Conservation (phyloP, 2,113 vertebrate species). For the Chloropsis cyanopogon region DNA sequence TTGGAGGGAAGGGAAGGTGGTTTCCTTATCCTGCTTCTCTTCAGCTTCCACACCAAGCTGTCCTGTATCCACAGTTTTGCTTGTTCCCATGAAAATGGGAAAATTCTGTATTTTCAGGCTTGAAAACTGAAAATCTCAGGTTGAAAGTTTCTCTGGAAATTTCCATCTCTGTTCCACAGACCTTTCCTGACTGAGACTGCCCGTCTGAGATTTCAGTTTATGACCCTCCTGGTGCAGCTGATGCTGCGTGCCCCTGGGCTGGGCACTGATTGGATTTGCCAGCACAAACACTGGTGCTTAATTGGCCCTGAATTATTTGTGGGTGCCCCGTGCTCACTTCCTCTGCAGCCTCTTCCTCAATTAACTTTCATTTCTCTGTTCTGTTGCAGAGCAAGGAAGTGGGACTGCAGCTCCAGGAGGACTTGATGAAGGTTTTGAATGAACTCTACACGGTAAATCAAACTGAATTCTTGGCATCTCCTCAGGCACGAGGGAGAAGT, state of each 20-base stretch:
- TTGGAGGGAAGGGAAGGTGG: neutral
- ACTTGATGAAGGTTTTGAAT: conserved; percentile 96
- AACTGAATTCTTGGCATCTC: neutral
- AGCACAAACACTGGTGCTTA: neutral
- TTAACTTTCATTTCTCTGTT: conserved; percentile 69
- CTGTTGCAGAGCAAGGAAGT: conserved; percentile 93
- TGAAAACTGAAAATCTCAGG: neutral
- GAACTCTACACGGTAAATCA: conserved; percentile 93
- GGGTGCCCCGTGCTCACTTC: neutral
- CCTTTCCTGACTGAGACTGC: neutral
- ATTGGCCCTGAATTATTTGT: neutral
- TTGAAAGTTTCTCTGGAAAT: neutral
- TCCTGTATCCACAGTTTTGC: neutral
- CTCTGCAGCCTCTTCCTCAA: neutral
- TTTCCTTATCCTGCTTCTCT: neutral
- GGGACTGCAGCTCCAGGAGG: conserved; percentile 93
- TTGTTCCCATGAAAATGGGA: neutral
- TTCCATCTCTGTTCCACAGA: neutral
- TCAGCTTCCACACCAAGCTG: neutral
- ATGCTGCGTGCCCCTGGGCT: conserved; percentile 26
- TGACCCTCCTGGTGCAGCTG: conserved; percentile 24
- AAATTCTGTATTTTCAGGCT: neutral
- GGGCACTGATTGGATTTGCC: conserved; percentile 47
- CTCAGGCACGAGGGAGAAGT: conserved; percentile 6
- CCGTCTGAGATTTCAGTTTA: neutral